Percentiles rank a stretch among this genome's conserved stretches.
phyloP scores from a whole-genome alignment of 2,113 vertebrate species.

The Microtus pennsylvanicus region DNA sequence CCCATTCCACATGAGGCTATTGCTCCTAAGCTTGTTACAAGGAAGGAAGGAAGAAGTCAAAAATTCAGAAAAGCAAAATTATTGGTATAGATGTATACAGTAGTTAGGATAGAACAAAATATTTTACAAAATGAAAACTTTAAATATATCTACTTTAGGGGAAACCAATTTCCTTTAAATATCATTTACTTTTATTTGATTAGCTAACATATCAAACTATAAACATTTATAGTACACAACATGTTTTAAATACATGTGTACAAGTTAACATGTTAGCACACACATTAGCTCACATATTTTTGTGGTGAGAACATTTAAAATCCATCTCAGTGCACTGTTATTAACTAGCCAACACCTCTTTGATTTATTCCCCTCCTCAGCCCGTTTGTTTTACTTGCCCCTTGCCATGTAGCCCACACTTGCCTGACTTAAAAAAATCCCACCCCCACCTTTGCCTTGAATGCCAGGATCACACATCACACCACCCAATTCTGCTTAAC shows the following conservation, averaged over 20 bases:
- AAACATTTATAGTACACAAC: background rate
- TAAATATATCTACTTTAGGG: background rate
- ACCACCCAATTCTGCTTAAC: background rate
- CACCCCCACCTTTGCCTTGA: background rate
- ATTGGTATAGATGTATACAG: background rate
- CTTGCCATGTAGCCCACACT: background rate
- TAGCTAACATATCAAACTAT: background rate
- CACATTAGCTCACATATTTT: background rate
- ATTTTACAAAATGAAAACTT: background rate
- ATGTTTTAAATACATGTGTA: background rate
- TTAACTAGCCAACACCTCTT: background rate
- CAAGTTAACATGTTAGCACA: background rate
- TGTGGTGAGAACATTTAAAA: background rate
- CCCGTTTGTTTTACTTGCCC: background rate
- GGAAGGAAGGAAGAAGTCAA: background rate
- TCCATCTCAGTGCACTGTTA: background rate
- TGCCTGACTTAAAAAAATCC: no score
- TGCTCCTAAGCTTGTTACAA: background rate
- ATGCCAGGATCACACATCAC: background rate
- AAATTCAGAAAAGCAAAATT: slow-evolving; percentile 13
- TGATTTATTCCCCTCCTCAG: background rate
- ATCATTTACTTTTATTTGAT: background rate
- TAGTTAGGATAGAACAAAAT: background rate
- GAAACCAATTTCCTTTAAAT: background rate
- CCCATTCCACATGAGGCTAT: background rate